These are phyloP conservation scores for Tursiops truncatus DNA, from an alignment of 2,113 vertebrate genomes.

Conservation along the genomic window DNA sequence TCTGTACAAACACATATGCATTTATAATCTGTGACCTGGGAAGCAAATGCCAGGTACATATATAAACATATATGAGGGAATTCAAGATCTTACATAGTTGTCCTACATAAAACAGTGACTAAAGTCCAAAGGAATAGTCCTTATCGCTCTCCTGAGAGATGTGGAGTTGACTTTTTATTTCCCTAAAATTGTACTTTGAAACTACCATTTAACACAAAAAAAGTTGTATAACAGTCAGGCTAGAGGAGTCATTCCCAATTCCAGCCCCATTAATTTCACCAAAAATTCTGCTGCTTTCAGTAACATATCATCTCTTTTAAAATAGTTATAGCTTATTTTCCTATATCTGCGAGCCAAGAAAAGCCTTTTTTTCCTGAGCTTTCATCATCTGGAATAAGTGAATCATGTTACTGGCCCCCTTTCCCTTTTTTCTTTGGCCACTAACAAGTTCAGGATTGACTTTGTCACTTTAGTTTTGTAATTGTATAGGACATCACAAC, in stretches of 20 bases:
- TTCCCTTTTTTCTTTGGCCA: neutral
- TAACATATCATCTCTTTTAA: neutral
- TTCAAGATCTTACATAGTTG: neutral
- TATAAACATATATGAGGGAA: neutral
- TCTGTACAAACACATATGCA: neutral
- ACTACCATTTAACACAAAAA: neutral
- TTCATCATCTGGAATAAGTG: neutral
- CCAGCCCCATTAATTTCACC: neutral
- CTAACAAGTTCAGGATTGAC: neutral
- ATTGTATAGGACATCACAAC: neutral
- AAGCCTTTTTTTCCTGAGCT: neutral
- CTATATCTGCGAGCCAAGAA: neutral
- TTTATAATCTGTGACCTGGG: slow-evolving; percentile 2
- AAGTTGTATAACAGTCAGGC: neutral
- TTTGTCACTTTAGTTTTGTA: neutral
- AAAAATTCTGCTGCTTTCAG: slow-evolving; percentile 36
- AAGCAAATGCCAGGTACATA: neutral
- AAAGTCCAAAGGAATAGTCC: neutral
- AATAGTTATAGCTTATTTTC: neutral
- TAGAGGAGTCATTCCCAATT: neutral
- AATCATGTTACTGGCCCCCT: neutral
- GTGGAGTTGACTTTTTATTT: neutral
- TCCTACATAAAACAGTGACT: neutral
- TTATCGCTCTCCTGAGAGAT: neutral
- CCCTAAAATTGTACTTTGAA: slow-evolving; percentile 7